Conservation (phyloP, 2,888 invertebrate species). For the Aromia moschata region DNA sequence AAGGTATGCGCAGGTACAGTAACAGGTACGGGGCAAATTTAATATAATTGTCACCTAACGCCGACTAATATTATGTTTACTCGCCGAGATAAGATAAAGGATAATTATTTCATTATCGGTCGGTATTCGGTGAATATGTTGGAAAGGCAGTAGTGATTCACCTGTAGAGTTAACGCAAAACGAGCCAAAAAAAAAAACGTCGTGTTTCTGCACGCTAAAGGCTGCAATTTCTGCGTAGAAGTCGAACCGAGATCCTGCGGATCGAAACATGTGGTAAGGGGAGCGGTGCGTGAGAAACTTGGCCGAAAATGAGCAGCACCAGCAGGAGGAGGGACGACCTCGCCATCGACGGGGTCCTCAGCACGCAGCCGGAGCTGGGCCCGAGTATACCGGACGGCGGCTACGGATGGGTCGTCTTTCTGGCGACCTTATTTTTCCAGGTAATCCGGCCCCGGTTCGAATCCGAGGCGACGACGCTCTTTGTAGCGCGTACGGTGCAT, state of each 20-base stretch:
- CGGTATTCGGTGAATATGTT: slow-evolving; percentile 26
- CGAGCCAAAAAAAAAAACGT: background rate
- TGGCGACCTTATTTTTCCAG: slow-evolving; percentile 67
- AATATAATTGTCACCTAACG: slow-evolving; percentile 5
- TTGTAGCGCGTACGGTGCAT: too few species aligned
- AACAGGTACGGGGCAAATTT: background rate
- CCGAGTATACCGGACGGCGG: slow-evolving; percentile 74
- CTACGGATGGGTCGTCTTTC: slow-evolving; percentile 73
- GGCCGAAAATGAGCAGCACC: slow-evolving; percentile 23
- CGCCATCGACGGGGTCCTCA: slow-evolving; percentile 68
- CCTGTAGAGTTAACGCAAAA: slow-evolving; percentile 24
- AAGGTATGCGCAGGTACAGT: background rate
- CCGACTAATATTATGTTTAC: slow-evolving; percentile 33
- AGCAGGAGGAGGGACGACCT: slow-evolving; percentile 36
- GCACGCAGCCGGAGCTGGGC: slow-evolving; percentile 73
- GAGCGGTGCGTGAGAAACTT: too few species aligned
- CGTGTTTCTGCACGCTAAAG: too few species aligned
- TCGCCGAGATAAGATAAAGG: slow-evolving; percentile 39
- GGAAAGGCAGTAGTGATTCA: slow-evolving; percentile 30
- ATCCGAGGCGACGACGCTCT: background rate
- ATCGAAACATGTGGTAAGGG: too few species aligned
- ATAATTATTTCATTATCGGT: slow-evolving; percentile 22
- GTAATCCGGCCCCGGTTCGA: background rate
- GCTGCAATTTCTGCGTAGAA: background rate
- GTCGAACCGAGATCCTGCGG: too few species aligned